A percentile compares a stretch with the other conserved stretches of the same genome.
phyloP scores from a whole-genome alignment of 92 coral and sea anemone genomes.

The Phenganax marumi region DNA sequence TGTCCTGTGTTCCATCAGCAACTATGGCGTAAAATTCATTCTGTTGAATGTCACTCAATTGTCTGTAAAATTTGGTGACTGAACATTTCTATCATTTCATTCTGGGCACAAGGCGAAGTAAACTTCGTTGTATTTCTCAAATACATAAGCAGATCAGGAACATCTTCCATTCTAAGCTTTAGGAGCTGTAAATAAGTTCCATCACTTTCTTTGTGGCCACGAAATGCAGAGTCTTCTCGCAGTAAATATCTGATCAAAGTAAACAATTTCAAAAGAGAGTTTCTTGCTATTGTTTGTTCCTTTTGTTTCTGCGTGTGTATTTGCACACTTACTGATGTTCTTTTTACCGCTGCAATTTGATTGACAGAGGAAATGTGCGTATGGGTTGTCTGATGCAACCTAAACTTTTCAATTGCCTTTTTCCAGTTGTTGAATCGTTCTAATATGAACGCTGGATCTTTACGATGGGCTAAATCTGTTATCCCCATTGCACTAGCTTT shows the following conservation, averaged over 20 bases:
- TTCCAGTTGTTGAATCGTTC: slow-evolving; percentile 22
- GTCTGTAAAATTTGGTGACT: slow-evolving; percentile 26
- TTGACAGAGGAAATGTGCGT: slow-evolving; percentile 24
- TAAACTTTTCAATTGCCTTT: slow-evolving; percentile 32
- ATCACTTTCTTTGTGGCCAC: slow-evolving; percentile 7
- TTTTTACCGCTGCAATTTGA: background rate
- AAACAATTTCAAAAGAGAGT: slow-evolving; percentile 25
- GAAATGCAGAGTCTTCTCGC: slow-evolving; percentile 1
- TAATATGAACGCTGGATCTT: slow-evolving; percentile 27
- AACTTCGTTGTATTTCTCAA: slow-evolving; percentile 41
- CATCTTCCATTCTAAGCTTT: slow-evolving; percentile 13
- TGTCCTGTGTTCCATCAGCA: slow-evolving; percentile 44
- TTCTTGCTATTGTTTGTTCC: slow-evolving; percentile 26
- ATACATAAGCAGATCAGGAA: slow-evolving; percentile 20
- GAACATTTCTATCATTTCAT: slow-evolving; percentile 34
- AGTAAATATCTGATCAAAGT: slow-evolving; percentile 17
- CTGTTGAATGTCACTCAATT: slow-evolving; percentile 36
- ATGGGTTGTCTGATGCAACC: slow-evolving; percentile 38
- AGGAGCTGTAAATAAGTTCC: slow-evolving; percentile 5
- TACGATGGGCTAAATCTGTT: slow-evolving; percentile 32
- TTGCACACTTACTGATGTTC: slow-evolving; percentile 26
- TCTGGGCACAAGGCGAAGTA: slow-evolving; percentile 48
- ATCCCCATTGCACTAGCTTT: slow-evolving; percentile 29
- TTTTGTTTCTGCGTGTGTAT: slow-evolving; percentile 43
- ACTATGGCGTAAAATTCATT: slow-evolving; percentile 27